These are phyloP conservation scores for Pogona vitticeps DNA, from an alignment of 2,113 vertebrate species.

Conservation along the genomic window DNA sequence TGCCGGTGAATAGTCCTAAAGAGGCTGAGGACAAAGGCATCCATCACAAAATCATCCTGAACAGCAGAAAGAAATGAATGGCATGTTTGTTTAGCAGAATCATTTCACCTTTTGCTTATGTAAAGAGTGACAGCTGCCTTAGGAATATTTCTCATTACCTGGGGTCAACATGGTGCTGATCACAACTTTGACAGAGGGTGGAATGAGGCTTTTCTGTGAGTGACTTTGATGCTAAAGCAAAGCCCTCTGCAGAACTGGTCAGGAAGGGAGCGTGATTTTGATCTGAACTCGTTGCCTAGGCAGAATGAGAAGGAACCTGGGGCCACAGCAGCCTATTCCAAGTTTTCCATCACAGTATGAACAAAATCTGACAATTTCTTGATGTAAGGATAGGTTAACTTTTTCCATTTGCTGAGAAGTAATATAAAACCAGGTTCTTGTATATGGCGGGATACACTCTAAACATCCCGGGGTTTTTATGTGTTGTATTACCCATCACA, in stretches of 20 bases:
- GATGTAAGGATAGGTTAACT: background rate
- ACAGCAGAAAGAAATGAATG: constrained; percentile 6
- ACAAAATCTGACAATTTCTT: background rate
- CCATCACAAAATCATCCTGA: too few relatives aligned
- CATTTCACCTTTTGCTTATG: background rate
- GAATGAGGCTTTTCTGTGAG: background rate
- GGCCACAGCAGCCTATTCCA: background rate
- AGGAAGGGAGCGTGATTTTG: background rate
- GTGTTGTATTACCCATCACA: background rate
- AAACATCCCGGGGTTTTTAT: background rate
- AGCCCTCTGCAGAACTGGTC: background rate
- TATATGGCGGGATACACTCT: constrained; percentile 38
- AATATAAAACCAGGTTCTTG: background rate
- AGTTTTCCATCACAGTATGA: background rate
- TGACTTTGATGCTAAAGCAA: background rate
- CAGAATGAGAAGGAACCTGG: background rate
- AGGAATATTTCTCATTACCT: background rate
- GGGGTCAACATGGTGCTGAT: background rate
- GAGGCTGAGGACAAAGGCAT: background rate
- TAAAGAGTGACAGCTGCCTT: background rate
- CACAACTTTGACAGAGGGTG: background rate
- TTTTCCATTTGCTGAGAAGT: background rate
- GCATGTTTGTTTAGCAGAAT: background rate
- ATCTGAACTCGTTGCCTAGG: background rate
- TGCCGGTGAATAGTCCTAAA: background rate